These are phyloP conservation scores for Anagyrus pseudococci DNA, from an alignment of 2,888 invertebrate genomes.

Conservation along the genomic window DNA sequence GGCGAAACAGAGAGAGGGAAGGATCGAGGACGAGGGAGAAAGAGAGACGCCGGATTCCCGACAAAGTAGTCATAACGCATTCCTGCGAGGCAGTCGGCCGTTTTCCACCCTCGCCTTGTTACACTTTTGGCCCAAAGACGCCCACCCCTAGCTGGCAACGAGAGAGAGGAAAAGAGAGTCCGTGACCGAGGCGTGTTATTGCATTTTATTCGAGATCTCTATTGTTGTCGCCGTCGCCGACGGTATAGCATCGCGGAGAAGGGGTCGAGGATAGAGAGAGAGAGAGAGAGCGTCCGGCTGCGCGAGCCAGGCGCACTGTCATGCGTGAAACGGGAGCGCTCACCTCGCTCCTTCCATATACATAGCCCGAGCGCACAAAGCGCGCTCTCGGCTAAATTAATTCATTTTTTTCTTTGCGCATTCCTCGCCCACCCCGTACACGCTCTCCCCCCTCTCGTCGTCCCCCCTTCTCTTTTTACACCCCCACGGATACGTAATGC, in stretches of 20 bases:
- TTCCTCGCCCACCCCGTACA: not conserved
- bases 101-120: constrained; percentile 51
- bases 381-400: constrained; percentile 27
- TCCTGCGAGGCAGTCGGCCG: constrained; percentile 56
- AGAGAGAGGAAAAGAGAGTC: constrained; percentile 42
- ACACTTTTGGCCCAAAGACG: constrained; percentile 42
- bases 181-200: constrained; percentile 48
- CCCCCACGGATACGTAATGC: constrained; percentile 2
- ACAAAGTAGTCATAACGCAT: constrained; percentile 59
- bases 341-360: no score
- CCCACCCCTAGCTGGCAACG: constrained; percentile 31
- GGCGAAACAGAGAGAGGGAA: no score
- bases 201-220: constrained; percentile 47
- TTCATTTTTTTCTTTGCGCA: constrained; percentile 23
- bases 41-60: constrained; percentile 51
- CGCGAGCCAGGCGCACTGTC: no score
- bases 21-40: no score
- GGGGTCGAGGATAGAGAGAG: constrained; percentile 25
- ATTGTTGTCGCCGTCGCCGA: constrained; percentile 34
- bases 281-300: constrained; percentile 17
- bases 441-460: not conserved
- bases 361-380: no score
- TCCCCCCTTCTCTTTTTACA: not conserved
- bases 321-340: no score
- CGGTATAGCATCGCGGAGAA: constrained; percentile 3